Evolutionary conservation across 2,888 invertebrate genomes (phyloP).

Genomic region (Opisthograptis luteolata): DNA sequence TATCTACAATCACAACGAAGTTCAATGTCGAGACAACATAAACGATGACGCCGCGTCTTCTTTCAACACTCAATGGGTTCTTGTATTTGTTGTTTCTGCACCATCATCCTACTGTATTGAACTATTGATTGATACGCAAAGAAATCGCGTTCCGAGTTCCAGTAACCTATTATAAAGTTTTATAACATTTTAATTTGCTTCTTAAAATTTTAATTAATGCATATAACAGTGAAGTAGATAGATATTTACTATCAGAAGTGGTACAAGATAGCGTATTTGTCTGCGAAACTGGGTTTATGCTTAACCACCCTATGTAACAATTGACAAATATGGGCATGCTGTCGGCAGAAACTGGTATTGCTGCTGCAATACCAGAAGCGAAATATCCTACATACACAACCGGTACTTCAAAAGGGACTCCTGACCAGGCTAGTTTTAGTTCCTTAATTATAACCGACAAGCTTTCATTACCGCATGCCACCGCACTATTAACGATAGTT

Average conservation of each 20-base stretch:
- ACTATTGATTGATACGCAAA: constrained; percentile 29
- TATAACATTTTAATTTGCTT: not conserved
- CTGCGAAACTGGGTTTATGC: constrained; percentile 3
- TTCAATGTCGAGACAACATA: constrained; percentile 64
- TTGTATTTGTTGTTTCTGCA: constrained; percentile 45
- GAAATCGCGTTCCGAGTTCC: constrained; percentile 20
- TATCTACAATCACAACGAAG: constrained; percentile 45
- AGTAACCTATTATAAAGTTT: constrained; percentile 14
- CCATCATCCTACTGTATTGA: constrained; percentile 51
- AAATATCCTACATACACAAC: constrained; percentile 46
- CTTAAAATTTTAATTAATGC: not conserved
- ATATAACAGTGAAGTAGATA: not conserved
- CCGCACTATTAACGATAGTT: constrained; percentile 38
- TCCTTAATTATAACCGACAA: constrained; percentile 38
- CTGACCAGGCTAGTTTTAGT: constrained; percentile 52
- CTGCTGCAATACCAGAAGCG: constrained; percentile 47
- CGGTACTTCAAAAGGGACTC: constrained; percentile 52
- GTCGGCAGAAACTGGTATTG: constrained; percentile 37
- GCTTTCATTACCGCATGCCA: constrained; percentile 62
- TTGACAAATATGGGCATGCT: constrained; percentile 51
- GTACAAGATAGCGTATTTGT: not conserved
- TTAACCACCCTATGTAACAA: constrained; percentile 42
- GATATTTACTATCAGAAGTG: no score
- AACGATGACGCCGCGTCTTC: constrained; percentile 56
- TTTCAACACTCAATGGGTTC: constrained; percentile 44